A percentile compares a stretch with the other conserved stretches of the same genome.
Conservation (phyloP, 2,888 invertebrate genomes). For the Ennomos quercinarius region DNA sequence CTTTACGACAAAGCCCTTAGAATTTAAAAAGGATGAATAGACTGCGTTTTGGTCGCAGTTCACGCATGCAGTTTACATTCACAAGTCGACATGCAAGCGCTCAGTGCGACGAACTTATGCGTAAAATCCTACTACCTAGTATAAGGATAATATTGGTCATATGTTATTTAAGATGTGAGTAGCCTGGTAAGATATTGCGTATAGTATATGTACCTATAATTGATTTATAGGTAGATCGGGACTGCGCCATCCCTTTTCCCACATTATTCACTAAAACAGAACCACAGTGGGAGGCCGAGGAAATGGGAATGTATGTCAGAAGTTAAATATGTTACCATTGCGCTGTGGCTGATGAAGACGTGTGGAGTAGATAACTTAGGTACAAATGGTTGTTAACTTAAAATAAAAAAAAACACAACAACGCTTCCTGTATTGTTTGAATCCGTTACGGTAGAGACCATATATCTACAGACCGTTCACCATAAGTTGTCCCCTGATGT, state of each 20-base stretch:
- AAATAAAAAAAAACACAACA: too few species aligned
- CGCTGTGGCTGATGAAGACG: constrained; percentile 17
- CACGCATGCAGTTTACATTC: too few species aligned
- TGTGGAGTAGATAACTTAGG: constrained; percentile 8
- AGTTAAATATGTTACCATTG: constrained; percentile 41
- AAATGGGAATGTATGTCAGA: constrained; percentile 63
- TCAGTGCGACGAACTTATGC: too few species aligned
- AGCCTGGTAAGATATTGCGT: constrained; percentile 53
- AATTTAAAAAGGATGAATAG: too few species aligned
- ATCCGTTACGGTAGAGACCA: too few species aligned
- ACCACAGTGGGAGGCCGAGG: constrained; percentile 57
- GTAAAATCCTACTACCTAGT: too few species aligned
- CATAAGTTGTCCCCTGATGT: too few species aligned
- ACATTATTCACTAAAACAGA: constrained; percentile 74
- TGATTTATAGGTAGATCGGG: constrained; percentile 76
- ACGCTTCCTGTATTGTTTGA: too few species aligned
- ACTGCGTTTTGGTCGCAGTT: too few species aligned
- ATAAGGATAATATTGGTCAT: constrained; percentile 33
- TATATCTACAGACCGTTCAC: too few species aligned
- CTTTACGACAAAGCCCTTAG: too few species aligned
- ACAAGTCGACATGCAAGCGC: too few species aligned
- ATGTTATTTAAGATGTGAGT: constrained; percentile 54
- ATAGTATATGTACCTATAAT: constrained; percentile 55
- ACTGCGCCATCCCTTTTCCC: constrained; percentile 64
- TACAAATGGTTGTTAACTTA: neutral